Conservation (phyloP, 2,797 vertebrate species). For the Arremon aurantiirostris region DNA sequence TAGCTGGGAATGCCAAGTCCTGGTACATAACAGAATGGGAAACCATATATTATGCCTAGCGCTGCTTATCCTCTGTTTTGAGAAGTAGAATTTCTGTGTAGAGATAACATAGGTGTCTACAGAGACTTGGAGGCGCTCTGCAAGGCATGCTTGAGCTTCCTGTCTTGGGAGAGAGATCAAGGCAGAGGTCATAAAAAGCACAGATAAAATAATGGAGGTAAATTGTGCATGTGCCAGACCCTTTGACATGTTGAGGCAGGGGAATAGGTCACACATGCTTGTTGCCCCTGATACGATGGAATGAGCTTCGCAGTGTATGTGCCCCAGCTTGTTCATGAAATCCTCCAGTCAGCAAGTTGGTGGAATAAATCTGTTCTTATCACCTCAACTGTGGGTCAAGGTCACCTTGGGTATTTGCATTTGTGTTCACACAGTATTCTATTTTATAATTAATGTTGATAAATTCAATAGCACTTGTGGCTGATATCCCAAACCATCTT, state of each 20-base stretch:
- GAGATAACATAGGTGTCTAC: background rate
- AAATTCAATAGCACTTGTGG: background rate
- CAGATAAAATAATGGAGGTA: background rate
- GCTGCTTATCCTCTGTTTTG: background rate
- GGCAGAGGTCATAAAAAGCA: background rate
- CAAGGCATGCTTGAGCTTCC: background rate
- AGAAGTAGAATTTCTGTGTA: background rate
- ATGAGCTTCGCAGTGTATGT: background rate
- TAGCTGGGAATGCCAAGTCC: background rate
- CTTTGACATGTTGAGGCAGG: background rate
- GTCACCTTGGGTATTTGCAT: background rate
- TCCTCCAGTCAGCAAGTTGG: background rate
- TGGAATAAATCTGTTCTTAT: background rate
- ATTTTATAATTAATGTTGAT: background rate
- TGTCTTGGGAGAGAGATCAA: background rate
- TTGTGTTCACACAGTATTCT: background rate
- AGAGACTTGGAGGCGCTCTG: background rate
- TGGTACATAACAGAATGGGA: background rate
- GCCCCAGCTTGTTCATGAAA: background rate
- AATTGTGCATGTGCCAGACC: background rate
- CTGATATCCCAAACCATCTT: background rate
- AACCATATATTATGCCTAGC: background rate
- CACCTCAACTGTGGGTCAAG: background rate
- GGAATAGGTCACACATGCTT: rapidly evolving
- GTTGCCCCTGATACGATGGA: background rate